Evolutionary conservation across 2,113 vertebrate species (phyloP).

Genomic region (Phoenicopterus ruber): DNA sequence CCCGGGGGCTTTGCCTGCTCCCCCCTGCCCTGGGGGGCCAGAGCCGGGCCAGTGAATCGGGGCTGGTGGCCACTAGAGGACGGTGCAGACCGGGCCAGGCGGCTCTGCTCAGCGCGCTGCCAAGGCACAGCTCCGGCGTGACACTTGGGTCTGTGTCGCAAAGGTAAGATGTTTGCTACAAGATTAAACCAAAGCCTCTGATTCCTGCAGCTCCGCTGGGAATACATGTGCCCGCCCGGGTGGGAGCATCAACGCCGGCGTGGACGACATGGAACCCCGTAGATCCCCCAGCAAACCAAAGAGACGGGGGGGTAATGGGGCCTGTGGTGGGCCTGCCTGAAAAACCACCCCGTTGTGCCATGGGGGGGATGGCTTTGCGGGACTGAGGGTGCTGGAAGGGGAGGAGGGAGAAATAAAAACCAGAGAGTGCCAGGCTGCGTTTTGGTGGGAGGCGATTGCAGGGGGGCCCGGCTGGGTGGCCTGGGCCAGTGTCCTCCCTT

Average conservation of each 20-base stretch:
- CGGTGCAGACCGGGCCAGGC: not conserved
- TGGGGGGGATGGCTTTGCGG: not conserved
- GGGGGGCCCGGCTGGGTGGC: not conserved
- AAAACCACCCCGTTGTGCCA: too few relatives aligned
- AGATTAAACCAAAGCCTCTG: accelerated
- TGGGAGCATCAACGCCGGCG: not conserved
- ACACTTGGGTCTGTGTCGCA: too few relatives aligned
- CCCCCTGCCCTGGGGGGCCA: not conserved
- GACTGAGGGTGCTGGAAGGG: not conserved
- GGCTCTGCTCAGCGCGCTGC: not conserved
- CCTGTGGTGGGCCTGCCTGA: too few relatives aligned
- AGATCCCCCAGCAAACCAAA: accelerated
- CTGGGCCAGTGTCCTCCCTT: accelerated
- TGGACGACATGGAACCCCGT: accelerated
- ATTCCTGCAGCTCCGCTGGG: accelerated
- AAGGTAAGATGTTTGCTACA: too few relatives aligned
- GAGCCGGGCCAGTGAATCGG: not conserved
- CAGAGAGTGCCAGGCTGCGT: not conserved
- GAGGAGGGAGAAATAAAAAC: not conserved
- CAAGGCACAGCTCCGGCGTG: too few relatives aligned
- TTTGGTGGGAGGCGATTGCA: accelerated
- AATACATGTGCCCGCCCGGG: accelerated
- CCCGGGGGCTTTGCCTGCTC: not conserved
- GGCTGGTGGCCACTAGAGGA: constrained; percentile 39
- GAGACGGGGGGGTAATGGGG: not conserved